phyloP scores from a whole-genome alignment of 2,113 vertebrate genomes.

The Oryzias celebensis region DNA sequence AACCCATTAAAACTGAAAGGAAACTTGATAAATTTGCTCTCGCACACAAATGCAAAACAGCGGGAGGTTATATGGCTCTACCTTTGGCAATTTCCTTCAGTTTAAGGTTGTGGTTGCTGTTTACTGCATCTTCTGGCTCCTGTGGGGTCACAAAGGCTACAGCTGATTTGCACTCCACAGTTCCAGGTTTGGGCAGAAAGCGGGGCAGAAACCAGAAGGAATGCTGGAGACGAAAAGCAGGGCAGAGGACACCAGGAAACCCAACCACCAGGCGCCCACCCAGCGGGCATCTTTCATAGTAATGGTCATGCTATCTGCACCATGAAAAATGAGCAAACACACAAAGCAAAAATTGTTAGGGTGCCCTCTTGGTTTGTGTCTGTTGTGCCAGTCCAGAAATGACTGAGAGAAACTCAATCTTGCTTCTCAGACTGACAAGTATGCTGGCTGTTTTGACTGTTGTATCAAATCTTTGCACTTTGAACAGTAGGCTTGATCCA shows the following conservation, averaged over 20 bases:
- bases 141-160: background rate
- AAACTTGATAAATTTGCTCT: background rate
- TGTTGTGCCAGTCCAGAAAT: background rate
- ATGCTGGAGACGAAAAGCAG: conserved; percentile 77
- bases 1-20: background rate
- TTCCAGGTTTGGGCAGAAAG: conserved; percentile 67
- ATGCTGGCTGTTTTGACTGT: conserved; percentile 1
- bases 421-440: background rate
- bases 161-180: conserved; percentile 4
- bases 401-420: too few species aligned
- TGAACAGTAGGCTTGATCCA: conserved; percentile 5
- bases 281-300: conserved; percentile 87
- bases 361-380: background rate
- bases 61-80: background rate
- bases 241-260: conserved; percentile 79
- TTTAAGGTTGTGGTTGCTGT: conserved; percentile 40
- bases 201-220: conserved; percentile 89
- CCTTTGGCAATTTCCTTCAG: conserved; percentile 72
- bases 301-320: conserved; percentile 83
- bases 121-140: background rate
- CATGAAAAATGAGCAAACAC: conserved; percentile 5
- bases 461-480: conserved; percentile 1
- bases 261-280: conserved; percentile 97
- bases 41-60: background rate
- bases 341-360: background rate